phyloP scores from a whole-genome alignment of 2,888 invertebrate genomes.

The Thera obeliscata region DNA sequence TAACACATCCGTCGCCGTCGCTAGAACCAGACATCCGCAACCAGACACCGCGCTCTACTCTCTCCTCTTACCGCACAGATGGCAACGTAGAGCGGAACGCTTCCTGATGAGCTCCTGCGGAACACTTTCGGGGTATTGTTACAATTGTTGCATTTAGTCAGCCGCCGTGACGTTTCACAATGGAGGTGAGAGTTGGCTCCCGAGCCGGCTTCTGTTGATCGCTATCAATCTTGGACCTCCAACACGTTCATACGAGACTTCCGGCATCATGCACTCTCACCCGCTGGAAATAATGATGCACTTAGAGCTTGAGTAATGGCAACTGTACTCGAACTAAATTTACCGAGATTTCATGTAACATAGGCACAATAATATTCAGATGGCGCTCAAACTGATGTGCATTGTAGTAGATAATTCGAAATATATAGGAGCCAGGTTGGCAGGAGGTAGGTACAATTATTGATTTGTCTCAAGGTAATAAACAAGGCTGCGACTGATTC shows the following conservation, averaged over 20 bases:
- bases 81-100: constrained; percentile 80
- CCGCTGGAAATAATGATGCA: constrained; percentile 44
- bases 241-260: constrained; percentile 58
- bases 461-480: constrained; percentile 33
- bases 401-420: background rate
- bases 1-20: constrained; percentile 68
- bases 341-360: constrained; percentile 32
- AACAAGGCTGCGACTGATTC: constrained; percentile 28
- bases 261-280: constrained; percentile 58
- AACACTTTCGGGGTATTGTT: constrained; percentile 58
- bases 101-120: constrained; percentile 69
- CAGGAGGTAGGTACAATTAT: constrained; percentile 5
- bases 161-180: constrained; percentile 71
- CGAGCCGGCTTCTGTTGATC: constrained; percentile 69
- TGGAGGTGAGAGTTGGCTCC: constrained; percentile 74
- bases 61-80: constrained; percentile 73
- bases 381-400: constrained; percentile 3
- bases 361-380: constrained; percentile 25
- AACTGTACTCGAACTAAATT: constrained; percentile 33
- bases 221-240: constrained; percentile 66
- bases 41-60: constrained; percentile 69
- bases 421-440: constrained; percentile 8
- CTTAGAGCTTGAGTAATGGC: constrained; percentile 42
- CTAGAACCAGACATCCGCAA: constrained; percentile 74
- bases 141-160: constrained; percentile 67